Evolutionary conservation across 2,888 invertebrate genomes (phyloP).

Genomic region (Drosophila gaucha): DNA sequence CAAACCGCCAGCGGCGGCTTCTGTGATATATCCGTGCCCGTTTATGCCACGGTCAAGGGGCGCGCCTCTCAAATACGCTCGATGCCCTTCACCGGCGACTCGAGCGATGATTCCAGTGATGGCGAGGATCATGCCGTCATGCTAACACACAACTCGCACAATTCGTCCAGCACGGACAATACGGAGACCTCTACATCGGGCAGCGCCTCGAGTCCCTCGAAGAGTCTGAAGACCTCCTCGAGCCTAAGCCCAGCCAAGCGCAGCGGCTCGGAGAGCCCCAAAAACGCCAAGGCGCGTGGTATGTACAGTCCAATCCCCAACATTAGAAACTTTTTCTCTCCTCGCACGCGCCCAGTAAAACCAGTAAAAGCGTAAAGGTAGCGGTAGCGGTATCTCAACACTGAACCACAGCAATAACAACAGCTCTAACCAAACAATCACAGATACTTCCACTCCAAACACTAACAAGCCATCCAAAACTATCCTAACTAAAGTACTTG

Average conservation of each 20-base stretch:
- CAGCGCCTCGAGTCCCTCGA: slow-evolving; percentile 92
- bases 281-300: slow-evolving; percentile 92
- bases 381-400: slow-evolving; percentile 45
- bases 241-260: slow-evolving; percentile 94
- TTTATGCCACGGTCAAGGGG: slow-evolving; percentile 98
- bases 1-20: slow-evolving; percentile 90
- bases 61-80: slow-evolving; percentile 98
- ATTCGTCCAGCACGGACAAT: slow-evolving; percentile 86
- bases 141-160: slow-evolving; percentile 85
- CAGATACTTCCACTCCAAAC: not conserved
- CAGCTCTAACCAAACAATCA: slow-evolving; percentile 14
- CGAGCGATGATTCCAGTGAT: slow-evolving; percentile 97
- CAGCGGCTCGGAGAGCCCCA: slow-evolving; percentile 92
- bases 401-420: slow-evolving; percentile 12
- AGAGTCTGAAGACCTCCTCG: slow-evolving; percentile 94
- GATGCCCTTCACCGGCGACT: slow-evolving; percentile 97
- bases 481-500: not conserved
- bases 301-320: slow-evolving; percentile 63
- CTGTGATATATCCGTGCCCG: slow-evolving; percentile 96
- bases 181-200: slow-evolving; percentile 87
- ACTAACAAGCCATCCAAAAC: not conserved
- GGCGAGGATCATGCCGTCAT: slow-evolving; percentile 89
- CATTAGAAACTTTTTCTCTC: not conserved
- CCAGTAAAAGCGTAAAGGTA: slow-evolving; percentile 46
- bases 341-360: slow-evolving; percentile 27